phyloP scores from a whole-genome alignment of 2,113 vertebrate species.

The Lamprotornis superbus region DNA sequence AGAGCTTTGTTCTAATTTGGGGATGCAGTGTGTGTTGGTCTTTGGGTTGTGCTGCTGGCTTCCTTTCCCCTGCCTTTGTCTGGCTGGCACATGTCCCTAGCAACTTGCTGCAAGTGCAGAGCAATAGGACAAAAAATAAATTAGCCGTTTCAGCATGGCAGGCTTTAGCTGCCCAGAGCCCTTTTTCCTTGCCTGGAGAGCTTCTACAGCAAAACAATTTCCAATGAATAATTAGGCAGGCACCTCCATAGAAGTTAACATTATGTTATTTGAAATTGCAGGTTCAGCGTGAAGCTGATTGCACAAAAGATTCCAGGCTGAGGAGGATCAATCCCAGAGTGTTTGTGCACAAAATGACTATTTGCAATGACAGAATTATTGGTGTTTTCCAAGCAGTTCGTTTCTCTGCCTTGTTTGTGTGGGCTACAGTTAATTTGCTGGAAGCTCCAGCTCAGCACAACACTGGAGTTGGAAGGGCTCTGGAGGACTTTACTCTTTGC shows the following conservation, averaged over 20 bases:
- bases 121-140: constrained; percentile 13
- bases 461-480: accelerated
- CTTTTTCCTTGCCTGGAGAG: background rate
- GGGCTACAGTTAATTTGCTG: background rate
- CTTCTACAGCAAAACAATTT: background rate
- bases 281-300: background rate
- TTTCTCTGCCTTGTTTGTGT: background rate
- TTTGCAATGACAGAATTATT: background rate
- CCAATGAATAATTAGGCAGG: background rate
- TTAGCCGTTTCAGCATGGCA: background rate
- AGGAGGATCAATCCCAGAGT: background rate
- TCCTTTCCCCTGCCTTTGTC: constrained; percentile 17
- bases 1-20: background rate
- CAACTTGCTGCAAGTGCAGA: constrained; percentile 36
- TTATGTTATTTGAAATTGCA: background rate
- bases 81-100: background rate
- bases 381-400: background rate
- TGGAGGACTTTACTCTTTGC: background rate
- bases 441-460: background rate
- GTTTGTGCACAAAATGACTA: background rate
- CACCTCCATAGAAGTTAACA: background rate
- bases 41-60: constrained; percentile 33
- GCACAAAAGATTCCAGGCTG: background rate
- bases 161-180: background rate
- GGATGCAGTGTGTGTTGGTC: background rate